phyloP scores from a whole-genome alignment of 2,888 invertebrate genomes.

The Norana najaformis region DNA sequence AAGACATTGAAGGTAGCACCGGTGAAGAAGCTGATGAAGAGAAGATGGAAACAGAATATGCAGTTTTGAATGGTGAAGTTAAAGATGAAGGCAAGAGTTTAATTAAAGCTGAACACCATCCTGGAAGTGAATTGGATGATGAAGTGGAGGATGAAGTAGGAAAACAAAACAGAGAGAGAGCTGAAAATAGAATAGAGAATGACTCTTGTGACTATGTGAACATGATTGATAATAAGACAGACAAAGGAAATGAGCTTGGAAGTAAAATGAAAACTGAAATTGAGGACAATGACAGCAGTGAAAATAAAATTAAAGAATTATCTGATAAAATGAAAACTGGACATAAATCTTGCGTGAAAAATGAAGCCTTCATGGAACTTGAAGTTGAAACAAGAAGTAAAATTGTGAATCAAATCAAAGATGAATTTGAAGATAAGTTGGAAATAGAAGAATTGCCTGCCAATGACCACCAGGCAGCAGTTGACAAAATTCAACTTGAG shows the following conservation, averaged over 20 bases:
- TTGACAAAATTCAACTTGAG: background rate
- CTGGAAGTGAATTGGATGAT: background rate
- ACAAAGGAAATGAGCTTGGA: background rate
- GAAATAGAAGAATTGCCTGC: background rate
- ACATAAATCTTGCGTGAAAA: background rate
- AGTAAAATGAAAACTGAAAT: background rate
- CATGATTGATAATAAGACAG: background rate
- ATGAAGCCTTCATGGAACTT: background rate
- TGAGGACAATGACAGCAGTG: background rate
- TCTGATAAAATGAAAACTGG: background rate
- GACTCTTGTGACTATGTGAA: background rate
- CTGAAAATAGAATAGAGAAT: background rate
- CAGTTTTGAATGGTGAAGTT: background rate
- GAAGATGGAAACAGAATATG: background rate
- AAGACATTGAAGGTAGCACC: background rate
- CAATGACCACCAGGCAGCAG: background rate
- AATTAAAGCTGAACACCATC: background rate
- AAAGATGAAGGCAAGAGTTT: background rate
- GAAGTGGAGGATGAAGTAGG: background rate
- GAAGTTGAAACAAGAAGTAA: background rate
- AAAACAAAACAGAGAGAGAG: background rate
- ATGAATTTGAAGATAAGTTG: background rate
- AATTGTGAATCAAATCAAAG: background rate
- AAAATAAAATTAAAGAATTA: background rate
- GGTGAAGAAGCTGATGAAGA: conserved; percentile 13